phyloP scores from a whole-genome alignment of 2,113 vertebrate genomes.

The Sciurus niger region DNA sequence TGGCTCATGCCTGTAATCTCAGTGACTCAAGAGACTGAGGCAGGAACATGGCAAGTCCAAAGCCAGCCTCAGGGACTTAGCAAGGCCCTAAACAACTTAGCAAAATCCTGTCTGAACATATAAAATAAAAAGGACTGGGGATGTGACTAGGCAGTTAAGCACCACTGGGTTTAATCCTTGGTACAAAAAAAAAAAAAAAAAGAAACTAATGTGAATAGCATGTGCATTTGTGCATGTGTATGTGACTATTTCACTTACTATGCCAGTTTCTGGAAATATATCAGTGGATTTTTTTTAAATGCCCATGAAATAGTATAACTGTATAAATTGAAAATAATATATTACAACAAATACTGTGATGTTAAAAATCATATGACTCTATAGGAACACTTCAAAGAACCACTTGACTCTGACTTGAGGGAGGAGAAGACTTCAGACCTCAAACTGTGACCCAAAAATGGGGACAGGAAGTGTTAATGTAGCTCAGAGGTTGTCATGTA shows the following conservation, averaged over 20 bases:
- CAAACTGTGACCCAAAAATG: background rate
- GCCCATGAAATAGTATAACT: background rate
- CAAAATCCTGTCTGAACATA: too few relatives aligned
- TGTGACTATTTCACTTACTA: background rate
- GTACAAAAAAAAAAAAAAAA: too few relatives aligned
- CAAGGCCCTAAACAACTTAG: too few relatives aligned
- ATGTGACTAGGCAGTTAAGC: too few relatives aligned
- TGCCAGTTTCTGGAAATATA: background rate
- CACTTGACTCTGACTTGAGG: background rate
- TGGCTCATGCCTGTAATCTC: too few relatives aligned
- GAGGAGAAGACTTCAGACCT: background rate
- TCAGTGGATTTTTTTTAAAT: background rate
- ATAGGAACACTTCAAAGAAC: background rate
- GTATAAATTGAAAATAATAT: background rate
- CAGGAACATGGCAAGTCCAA: too few relatives aligned
- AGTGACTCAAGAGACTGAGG: too few relatives aligned
- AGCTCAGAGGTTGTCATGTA: background rate
- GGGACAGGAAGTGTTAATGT: background rate
- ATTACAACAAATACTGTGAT: background rate
- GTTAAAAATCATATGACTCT: background rate
- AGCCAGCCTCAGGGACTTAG: too few relatives aligned
- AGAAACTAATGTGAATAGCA: too few relatives aligned
- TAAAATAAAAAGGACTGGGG: too few relatives aligned
- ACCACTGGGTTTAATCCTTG: too few relatives aligned
- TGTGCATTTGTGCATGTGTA: background rate